Conservation (phyloP, 2,113 vertebrate species). For the Pterophyllum scalare region DNA sequence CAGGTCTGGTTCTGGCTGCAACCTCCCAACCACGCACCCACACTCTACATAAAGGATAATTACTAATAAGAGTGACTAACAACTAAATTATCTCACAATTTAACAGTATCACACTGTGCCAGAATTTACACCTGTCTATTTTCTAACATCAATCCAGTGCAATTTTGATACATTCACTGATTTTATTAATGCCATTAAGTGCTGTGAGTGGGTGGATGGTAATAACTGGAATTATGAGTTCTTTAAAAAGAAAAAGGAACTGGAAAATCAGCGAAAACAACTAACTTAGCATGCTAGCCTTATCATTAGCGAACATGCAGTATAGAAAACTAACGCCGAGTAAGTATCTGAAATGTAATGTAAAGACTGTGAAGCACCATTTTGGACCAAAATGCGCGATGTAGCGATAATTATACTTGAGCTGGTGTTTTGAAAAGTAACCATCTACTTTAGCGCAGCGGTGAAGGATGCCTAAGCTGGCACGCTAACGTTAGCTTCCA, state of each 20-base stretch:
- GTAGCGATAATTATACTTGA: rapidly evolving
- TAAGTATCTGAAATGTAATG: background rate
- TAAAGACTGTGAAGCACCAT: background rate
- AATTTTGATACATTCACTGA: background rate
- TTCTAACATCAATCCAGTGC: background rate
- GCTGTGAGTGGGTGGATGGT: background rate
- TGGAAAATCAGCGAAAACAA: background rate
- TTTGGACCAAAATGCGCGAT: background rate
- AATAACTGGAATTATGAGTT: background rate
- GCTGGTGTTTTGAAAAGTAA: background rate
- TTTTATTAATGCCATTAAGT: background rate
- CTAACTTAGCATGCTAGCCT: background rate
- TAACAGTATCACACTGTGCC: no score
- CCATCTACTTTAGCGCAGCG: no score
- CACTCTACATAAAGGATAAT: background rate
- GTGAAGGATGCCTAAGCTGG: background rate
- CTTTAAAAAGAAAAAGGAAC: background rate
- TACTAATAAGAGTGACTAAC: background rate
- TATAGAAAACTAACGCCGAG: background rate
- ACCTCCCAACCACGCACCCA: background rate
- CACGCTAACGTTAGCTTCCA: slow-evolving; percentile 37
- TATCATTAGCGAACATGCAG: background rate
- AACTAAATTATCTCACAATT: background rate
- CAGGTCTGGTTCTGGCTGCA: background rate
- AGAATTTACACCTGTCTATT: no score